Percentiles rank a stretch among this genome's conserved stretches.
These are phyloP conservation scores for Aphelenchoides avenae DNA, from an alignment of 1,140 invertebrate genomes.

Conservation along the genomic window DNA sequence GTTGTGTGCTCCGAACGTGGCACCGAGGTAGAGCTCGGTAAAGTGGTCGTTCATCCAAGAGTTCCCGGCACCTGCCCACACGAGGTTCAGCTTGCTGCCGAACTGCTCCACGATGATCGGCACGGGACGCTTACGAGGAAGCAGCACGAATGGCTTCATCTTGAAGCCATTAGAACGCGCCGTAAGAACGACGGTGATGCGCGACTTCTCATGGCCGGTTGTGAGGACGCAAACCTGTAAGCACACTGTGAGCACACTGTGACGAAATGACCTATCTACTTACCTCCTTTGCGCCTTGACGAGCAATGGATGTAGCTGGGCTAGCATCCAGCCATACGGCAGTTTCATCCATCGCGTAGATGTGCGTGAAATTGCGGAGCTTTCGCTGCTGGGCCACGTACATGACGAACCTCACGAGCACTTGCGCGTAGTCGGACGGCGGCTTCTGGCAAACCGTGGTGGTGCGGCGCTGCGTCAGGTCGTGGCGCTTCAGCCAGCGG, in stretches of 20 bases:
- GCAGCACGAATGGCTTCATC: slow-evolving; percentile 14
- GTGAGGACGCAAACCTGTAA: slow-evolving; percentile 11
- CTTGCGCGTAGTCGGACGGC: neutral
- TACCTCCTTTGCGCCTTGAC: slow-evolving; percentile 6
- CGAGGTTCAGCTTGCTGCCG: neutral
- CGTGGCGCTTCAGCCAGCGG: neutral
- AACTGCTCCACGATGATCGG: slow-evolving; percentile 6
- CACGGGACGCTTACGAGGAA: slow-evolving; percentile 6
- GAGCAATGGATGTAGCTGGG: too few relatives aligned
- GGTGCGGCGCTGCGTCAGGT: neutral
- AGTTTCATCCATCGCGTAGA: slow-evolving; percentile 3
- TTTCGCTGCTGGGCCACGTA: neutral
- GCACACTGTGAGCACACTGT: neutral
- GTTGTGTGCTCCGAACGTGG: neutral
- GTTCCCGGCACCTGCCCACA: slow-evolving; percentile 11
- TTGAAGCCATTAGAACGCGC: slow-evolving; percentile 11
- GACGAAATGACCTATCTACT: neutral
- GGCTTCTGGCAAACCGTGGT: slow-evolving; percentile 1
- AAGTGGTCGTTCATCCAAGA: slow-evolving; percentile 6
- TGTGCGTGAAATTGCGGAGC: neutral
- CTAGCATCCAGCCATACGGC: slow-evolving; percentile 2
- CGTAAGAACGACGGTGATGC: slow-evolving; percentile 3
- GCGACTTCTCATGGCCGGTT: slow-evolving; percentile 11
- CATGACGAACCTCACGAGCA: neutral
- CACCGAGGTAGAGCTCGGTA: slow-evolving; percentile 4